Evolutionary conservation across 2,888 invertebrate genomes (phyloP).

Genomic region (Mongoloraphidia duomilia): DNA sequence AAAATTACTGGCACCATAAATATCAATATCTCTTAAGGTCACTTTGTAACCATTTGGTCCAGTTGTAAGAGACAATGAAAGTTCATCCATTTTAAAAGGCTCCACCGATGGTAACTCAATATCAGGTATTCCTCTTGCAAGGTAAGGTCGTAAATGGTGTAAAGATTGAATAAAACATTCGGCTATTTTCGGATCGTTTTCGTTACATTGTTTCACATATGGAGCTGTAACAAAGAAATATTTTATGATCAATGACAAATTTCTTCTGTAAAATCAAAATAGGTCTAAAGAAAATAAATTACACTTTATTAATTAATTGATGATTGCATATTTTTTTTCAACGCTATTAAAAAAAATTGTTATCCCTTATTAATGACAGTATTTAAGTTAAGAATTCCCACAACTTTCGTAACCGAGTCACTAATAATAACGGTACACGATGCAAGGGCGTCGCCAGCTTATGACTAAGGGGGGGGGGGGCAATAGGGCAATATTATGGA

Average conservation of each 20-base stretch:
- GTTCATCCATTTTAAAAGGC: conserved; percentile 46
- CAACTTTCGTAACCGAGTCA: too few relatives aligned
- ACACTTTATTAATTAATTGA: background rate
- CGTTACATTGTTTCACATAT: conserved; percentile 52
- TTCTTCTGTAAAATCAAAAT: background rate
- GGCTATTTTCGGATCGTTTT: conserved; percentile 42
- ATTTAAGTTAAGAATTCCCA: too few relatives aligned
- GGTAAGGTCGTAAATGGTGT: conserved; percentile 41
- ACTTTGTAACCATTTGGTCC: conserved; percentile 44
- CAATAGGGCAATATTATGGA: too few relatives aligned
- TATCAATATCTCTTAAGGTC: conserved; percentile 40
- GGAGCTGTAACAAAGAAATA: conserved; percentile 32
- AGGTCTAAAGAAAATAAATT: background rate
- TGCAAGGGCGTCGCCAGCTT: too few relatives aligned
- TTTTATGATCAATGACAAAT: conserved; percentile 5
- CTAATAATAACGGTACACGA: too few relatives aligned
- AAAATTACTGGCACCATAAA: conserved; percentile 49
- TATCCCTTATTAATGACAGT: too few relatives aligned
- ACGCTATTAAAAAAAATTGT: too few relatives aligned
- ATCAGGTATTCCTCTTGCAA: conserved; percentile 45
- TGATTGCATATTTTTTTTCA: background rate
- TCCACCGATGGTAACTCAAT: conserved; percentile 51
- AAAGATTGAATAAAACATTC: conserved; percentile 41
- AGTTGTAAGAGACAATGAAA: conserved; percentile 40
- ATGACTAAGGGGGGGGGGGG: too few relatives aligned